Evolutionary conservation across 2,113 vertebrate species (phyloP).

Genomic region (Laticauda colubrina): DNA sequence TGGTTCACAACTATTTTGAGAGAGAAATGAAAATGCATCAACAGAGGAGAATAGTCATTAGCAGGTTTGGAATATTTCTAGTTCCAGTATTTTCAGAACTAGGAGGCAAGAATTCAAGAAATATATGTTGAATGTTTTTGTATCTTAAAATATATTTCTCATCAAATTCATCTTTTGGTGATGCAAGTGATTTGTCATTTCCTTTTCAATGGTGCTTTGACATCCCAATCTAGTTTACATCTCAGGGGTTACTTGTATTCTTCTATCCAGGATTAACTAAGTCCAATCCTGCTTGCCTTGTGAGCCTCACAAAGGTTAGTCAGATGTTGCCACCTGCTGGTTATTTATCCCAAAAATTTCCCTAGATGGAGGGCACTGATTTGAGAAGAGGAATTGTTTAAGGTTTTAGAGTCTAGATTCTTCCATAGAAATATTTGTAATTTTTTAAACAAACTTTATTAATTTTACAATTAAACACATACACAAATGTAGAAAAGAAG

Average conservation of each 20-base stretch:
- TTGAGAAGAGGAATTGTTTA: neutral
- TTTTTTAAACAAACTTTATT: neutral
- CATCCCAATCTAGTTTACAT: neutral
- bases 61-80: neutral
- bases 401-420: neutral
- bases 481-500: no score
- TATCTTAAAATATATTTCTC: neutral
- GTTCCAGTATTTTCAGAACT: neutral
- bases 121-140: neutral
- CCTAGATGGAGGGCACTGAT: neutral
- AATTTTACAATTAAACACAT: no score
- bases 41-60: neutral
- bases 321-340: neutral
- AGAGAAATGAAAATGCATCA: neutral
- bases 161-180: neutral
- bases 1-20: neutral
- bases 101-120: neutral
- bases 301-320: neutral
- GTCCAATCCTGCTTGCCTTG: neutral
- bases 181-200: neutral
- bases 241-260: neutral
- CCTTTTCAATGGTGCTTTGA: neutral
- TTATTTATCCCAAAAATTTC: neutral
- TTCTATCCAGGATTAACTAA: neutral
- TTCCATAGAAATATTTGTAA: neutral